phyloP scores from a whole-genome alignment of 2,888 invertebrate species.

The Melinaea menophilus region DNA sequence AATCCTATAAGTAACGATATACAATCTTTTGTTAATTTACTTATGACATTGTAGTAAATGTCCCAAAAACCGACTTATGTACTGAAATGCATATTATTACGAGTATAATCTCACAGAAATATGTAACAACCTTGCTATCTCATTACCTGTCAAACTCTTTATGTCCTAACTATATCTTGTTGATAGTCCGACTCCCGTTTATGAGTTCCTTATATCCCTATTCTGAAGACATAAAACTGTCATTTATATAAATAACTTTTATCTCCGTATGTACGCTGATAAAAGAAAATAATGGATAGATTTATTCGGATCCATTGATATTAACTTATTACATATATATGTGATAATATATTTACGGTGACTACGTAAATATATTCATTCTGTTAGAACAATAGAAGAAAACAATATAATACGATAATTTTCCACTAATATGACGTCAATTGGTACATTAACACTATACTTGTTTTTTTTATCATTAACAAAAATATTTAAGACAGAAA shows the following conservation, averaged over 20 bases:
- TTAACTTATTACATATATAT: conserved; percentile 59
- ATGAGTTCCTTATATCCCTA: conserved; percentile 61
- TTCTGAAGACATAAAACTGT: conserved; percentile 62
- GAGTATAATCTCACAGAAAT: too few species aligned
- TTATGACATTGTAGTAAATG: not conserved
- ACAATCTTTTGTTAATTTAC: not conserved
- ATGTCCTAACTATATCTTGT: conserved; percentile 67
- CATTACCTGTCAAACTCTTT: conserved; percentile 43
- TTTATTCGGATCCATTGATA: conserved; percentile 61
- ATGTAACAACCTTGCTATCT: too few species aligned
- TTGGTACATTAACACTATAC: too few species aligned
- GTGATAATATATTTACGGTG: conserved; percentile 32
- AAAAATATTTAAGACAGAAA: too few species aligned
- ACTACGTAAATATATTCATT: too few species aligned
- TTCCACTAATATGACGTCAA: too few species aligned
- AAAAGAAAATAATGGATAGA: conserved; percentile 70
- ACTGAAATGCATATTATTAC: conserved; percentile 34
- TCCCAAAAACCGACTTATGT: not conserved
- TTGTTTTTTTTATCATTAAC: too few species aligned
- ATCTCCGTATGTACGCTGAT: conserved; percentile 66
- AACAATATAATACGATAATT: too few species aligned
- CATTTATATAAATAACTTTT: conserved; percentile 67
- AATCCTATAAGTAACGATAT: not conserved
- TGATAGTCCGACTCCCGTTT: conserved; percentile 70
- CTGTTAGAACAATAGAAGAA: too few species aligned